phyloP scores from a whole-genome alignment of 53 echinoderm and acorn worm species.

The Crossaster papposus region DNA sequence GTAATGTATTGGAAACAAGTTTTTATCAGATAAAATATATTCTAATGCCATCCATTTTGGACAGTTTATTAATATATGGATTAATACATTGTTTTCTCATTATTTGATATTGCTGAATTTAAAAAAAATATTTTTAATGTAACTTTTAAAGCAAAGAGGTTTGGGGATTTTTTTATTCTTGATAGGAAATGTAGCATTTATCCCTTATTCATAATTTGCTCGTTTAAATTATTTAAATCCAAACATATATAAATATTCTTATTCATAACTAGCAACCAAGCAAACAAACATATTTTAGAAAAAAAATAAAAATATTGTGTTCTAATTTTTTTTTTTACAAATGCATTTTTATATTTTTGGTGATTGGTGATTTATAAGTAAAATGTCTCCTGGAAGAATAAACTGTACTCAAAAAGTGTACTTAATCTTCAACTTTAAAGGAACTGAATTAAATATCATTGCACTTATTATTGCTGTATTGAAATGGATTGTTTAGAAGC shows the following conservation, averaged over 20 bases:
- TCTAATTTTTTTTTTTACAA: background rate
- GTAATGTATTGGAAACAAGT: no score
- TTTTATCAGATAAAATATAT: background rate
- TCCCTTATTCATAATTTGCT: no score
- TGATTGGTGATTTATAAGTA: background rate
- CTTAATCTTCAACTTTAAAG: background rate
- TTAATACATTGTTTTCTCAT: background rate
- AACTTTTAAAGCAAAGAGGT: background rate
- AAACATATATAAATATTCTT: no score
- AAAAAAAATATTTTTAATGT: background rate
- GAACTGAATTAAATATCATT: background rate
- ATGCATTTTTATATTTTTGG: background rate
- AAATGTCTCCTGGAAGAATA: background rate
- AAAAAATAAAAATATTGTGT: no score
- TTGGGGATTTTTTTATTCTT: no score
- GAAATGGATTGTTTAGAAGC: background rate
- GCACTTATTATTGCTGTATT: background rate
- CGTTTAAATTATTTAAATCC: no score
- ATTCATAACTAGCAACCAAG: no score
- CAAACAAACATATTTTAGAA: no score
- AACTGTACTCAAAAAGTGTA: background rate
- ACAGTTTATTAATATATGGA: background rate
- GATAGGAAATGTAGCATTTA: no score
- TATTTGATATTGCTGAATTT: background rate
- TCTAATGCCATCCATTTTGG: background rate